Evolutionary conservation across 2,797 vertebrate genomes (phyloP).

Genomic region (Spheniscus humboldti): DNA sequence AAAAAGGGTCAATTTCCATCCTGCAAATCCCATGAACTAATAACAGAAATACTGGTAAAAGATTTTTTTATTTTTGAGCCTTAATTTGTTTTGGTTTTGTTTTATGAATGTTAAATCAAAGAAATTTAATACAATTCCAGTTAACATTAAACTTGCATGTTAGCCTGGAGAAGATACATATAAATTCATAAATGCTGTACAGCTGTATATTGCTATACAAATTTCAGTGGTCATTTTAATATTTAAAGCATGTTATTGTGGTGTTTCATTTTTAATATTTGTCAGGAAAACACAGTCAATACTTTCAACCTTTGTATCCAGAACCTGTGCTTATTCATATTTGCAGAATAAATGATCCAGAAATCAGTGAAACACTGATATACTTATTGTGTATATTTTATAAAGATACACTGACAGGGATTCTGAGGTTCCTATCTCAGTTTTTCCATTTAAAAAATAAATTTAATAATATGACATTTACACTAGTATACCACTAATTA

Average conservation of each 20-base stretch:
- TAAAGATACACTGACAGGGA: background rate
- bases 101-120: background rate
- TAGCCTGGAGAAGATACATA: background rate
- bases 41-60: background rate
- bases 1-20: background rate
- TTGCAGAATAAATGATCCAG: background rate
- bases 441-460: background rate
- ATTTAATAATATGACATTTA: background rate
- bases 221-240: background rate
- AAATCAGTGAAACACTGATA: background rate
- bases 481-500: background rate
- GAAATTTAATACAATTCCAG: background rate
- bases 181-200: background rate
- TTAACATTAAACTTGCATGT: background rate
- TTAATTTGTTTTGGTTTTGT: background rate
- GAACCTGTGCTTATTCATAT: background rate
- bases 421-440: background rate
- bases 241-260: background rate
- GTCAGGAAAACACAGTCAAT: background rate
- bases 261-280: background rate
- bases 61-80: background rate
- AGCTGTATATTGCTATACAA: background rate
- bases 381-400: background rate
- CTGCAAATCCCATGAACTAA: background rate
- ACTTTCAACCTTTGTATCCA: background rate